Percentiles rank a stretch among this genome's conserved stretches.
These are phyloP conservation scores for Adelosebastes latens DNA, from an alignment of 2,797 vertebrate genomes.

Conservation along the genomic window DNA sequence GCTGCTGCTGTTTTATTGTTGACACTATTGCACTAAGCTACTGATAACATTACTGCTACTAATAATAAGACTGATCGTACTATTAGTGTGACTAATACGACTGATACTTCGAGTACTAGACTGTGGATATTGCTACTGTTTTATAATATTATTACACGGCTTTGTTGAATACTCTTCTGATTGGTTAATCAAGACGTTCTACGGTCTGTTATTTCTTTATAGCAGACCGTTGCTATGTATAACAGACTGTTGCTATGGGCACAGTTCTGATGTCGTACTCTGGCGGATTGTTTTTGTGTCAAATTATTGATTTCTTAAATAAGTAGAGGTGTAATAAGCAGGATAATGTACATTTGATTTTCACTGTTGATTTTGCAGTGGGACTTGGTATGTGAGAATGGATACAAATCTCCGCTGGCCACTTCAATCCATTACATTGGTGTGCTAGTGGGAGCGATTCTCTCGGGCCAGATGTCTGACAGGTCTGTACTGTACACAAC, in stretches of 20 bases:
- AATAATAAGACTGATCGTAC: not conserved
- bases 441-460: constrained; percentile 54
- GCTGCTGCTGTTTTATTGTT: not conserved
- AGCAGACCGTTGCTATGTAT: too few species aligned
- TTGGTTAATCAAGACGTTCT: not conserved
- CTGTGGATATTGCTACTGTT: not conserved
- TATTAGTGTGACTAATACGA: not conserved
- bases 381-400: constrained; percentile 72
- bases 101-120: not conserved
- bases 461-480: constrained; percentile 73
- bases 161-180: too few species aligned
- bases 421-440: constrained; percentile 67
- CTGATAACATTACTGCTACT: not conserved
- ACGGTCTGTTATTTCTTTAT: too few species aligned
- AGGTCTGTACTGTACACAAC: constrained; percentile 35
- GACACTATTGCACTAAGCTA: not conserved
- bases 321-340: too few species aligned
- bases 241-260: too few species aligned
- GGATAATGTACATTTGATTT: not conserved
- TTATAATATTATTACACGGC: too few species aligned
- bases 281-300: too few species aligned
- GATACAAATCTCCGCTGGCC: constrained; percentile 65
- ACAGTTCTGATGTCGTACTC: too few species aligned
- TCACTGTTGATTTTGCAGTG: constrained; percentile 51
- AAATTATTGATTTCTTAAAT: not conserved